These are phyloP conservation scores for Phortica magna DNA, from an alignment of 2,888 invertebrate species.

Conservation along the genomic window DNA sequence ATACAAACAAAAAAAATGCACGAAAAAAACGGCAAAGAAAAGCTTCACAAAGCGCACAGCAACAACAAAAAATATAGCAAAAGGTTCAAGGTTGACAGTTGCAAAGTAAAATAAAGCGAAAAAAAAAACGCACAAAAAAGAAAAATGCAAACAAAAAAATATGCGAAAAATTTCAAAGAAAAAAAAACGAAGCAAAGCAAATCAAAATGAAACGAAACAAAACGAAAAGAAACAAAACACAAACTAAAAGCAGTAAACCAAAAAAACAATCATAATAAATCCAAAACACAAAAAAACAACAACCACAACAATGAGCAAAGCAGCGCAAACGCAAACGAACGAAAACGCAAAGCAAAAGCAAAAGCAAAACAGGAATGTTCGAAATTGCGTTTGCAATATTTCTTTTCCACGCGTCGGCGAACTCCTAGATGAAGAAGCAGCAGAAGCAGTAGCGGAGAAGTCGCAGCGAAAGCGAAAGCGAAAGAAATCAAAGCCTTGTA, in stretches of 20 bases:
- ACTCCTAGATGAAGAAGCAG: too few relatives aligned
- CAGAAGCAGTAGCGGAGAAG: too few relatives aligned
- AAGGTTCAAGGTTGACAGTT: constrained; percentile 68
- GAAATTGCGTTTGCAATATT: constrained; percentile 23
- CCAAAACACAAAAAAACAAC: background rate
- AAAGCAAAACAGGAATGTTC: background rate
- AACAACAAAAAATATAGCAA: constrained; percentile 34
- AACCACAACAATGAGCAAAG: background rate
- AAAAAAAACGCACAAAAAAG: constrained; percentile 15
- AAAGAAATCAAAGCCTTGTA: background rate
- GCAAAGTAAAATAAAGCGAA: constrained; percentile 38
- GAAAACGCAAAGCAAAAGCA: constrained; percentile 8
- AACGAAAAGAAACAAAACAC: background rate
- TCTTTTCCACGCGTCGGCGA: too few relatives aligned
- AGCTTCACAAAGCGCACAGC: background rate
- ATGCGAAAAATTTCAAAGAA: constrained; percentile 3
- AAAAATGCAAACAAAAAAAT: constrained; percentile 3
- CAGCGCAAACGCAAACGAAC: background rate
- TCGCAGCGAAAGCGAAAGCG: background rate
- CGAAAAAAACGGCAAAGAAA: constrained; percentile 11
- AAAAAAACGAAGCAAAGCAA: constrained; percentile 21
- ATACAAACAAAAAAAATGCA: background rate
- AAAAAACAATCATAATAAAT: background rate
- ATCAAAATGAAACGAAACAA: background rate
- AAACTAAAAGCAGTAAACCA: background rate